Percentiles rank a stretch among this genome's conserved stretches.
phyloP scores from a whole-genome alignment of 1,140 invertebrate species.

The Magallana ariakensis region DNA sequence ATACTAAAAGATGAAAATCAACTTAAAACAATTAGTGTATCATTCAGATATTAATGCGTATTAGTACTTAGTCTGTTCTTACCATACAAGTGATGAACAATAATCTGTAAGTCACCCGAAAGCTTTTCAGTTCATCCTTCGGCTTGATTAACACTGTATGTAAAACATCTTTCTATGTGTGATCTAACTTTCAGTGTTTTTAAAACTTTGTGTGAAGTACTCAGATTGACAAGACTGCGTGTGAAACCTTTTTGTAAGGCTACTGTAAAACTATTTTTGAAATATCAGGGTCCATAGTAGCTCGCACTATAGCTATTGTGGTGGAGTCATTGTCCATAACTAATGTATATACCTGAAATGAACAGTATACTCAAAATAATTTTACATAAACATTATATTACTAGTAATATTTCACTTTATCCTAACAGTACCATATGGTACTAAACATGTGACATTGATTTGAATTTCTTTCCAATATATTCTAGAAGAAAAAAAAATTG shows the following conservation, averaged over 20 bases:
- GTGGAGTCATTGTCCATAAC: background rate
- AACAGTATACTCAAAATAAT: background rate
- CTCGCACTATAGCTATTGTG: background rate
- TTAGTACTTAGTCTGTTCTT: background rate
- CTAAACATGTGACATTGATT: no score
- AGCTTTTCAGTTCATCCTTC: background rate
- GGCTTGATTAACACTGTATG: background rate
- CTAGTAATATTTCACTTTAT: no score
- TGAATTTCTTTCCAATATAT: no score
- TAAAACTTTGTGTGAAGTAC: background rate
- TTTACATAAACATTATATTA: no score
- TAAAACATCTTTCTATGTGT: constrained; percentile 1
- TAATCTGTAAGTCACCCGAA: background rate
- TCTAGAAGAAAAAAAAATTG: no score
- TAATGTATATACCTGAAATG: background rate
- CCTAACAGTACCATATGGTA: no score
- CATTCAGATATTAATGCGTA: constrained; percentile 1
- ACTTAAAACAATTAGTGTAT: background rate
- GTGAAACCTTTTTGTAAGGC: no score
- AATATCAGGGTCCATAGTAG: no score
- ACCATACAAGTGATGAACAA: background rate
- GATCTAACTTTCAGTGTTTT: background rate
- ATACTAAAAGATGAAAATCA: background rate
- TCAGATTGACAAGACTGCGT: background rate
- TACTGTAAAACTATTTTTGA: no score